Evolutionary conservation across 1,140 invertebrate species (phyloP).

Genomic region (Streblospio benedicti): DNA sequence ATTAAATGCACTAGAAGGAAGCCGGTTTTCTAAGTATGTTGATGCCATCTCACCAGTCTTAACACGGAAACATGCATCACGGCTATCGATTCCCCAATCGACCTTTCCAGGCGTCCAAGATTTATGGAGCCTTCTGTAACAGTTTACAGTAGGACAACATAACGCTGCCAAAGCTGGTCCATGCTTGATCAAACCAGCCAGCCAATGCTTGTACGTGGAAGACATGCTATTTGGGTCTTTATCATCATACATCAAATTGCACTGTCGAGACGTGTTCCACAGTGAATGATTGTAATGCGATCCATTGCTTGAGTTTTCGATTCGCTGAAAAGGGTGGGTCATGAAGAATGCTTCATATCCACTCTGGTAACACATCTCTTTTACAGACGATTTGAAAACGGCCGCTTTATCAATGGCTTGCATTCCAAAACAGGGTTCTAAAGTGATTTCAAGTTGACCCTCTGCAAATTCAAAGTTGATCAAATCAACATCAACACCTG

Average conservation of each 20-base stretch:
- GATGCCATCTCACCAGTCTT: constrained; percentile 7
- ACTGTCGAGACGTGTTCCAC: constrained; percentile 9
- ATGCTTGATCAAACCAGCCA: constrained; percentile 23
- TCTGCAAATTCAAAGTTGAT: constrained; percentile 10
- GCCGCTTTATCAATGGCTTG: constrained; percentile 7
- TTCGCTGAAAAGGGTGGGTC: constrained; percentile 11
- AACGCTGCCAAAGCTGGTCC: constrained; percentile 20
- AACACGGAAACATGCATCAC: constrained; percentile 6
- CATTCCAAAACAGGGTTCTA: constrained; percentile 6
- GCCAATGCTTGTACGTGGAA: constrained; percentile 17
- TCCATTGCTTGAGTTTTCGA: constrained; percentile 13
- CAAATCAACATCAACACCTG: constrained; percentile 4
- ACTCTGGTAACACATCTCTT: constrained; percentile 8
- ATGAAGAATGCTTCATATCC: constrained; percentile 22
- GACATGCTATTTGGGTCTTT: constrained; percentile 15
- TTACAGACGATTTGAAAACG: constrained; percentile 8
- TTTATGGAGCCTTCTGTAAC: constrained; percentile 19
- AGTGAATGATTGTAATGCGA: constrained; percentile 24
- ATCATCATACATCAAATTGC: constrained; percentile 20
- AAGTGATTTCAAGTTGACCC: constrained; percentile 16
- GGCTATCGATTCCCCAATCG: constrained; percentile 19
- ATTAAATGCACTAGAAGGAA: constrained; percentile 21
- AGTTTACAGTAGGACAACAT: constrained; percentile 24
- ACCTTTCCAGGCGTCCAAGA: constrained; percentile 15
- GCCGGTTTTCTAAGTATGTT: constrained; percentile 24